These are phyloP conservation scores for Halichoeres trimaculatus DNA, from an alignment of 2,113 vertebrate species.

Conservation along the genomic window DNA sequence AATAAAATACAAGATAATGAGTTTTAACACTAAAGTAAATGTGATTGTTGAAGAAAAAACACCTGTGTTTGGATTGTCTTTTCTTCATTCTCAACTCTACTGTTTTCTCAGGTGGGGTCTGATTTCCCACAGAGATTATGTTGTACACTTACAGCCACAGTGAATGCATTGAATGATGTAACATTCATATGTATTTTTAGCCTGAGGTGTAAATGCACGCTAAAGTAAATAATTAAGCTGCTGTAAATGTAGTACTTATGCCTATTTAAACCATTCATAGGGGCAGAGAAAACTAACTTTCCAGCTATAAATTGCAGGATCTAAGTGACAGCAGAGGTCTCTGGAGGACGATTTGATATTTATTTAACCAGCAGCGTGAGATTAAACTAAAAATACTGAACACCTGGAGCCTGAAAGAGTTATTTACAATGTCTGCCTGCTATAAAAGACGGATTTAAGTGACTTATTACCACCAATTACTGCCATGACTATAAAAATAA, in stretches of 20 bases:
- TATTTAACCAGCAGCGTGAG: not conserved
- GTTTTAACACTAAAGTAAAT: not conserved
- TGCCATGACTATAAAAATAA: not conserved
- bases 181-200: not conserved
- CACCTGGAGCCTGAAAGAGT: not conserved
- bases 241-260: not conserved
- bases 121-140: conserved; percentile 12
- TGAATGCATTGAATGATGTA: not conserved
- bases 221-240: not conserved
- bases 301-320: conserved; percentile 8
- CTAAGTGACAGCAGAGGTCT: conserved; percentile 24
- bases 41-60: not conserved
- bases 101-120: not conserved
- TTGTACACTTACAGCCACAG: not conserved
- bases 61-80: not conserved
- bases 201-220: not conserved
- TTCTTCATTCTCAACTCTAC: conserved; percentile 6
- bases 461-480: no score
- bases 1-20: not conserved
- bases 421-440: not conserved
- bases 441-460: not conserved
- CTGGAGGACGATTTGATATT: conserved; percentile 16
- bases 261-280: not conserved
- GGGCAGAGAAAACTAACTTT: not conserved
- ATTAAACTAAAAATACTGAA: not conserved